Conservation (phyloP, 1,140 invertebrate genomes). For the Anoplophora glabripennis region DNA sequence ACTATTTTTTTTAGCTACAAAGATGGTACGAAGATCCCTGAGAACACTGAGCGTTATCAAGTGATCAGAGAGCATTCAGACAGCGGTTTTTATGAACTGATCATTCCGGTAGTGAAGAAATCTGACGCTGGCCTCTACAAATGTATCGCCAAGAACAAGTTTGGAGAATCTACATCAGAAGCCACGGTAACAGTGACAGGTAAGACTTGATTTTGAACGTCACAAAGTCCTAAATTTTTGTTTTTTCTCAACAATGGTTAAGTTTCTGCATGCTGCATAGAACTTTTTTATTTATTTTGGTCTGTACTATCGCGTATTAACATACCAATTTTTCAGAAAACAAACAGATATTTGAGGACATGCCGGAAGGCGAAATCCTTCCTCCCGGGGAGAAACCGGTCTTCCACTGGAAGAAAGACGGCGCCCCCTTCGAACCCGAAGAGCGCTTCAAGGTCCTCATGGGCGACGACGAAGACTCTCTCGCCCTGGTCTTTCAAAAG, state of each 20-base stretch:
- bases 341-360: slow-evolving; percentile 75
- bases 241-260: too few relatives aligned
- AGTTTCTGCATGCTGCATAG: too few relatives aligned
- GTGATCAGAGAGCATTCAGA: slow-evolving; percentile 73
- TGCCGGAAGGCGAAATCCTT: slow-evolving; percentile 63
- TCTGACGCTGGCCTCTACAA: slow-evolving; percentile 85
- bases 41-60: slow-evolving; percentile 67
- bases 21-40: slow-evolving; percentile 69
- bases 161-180: slow-evolving; percentile 73
- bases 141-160: slow-evolving; percentile 81
- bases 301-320: too few relatives aligned
- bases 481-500: slow-evolving; percentile 89
- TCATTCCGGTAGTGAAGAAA: slow-evolving; percentile 78
- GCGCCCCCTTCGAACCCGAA: slow-evolving; percentile 83
- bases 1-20: slow-evolving; percentile 67
- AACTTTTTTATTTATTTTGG: too few relatives aligned
- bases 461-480: slow-evolving; percentile 87
- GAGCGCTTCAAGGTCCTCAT: slow-evolving; percentile 92
- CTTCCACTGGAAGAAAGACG: slow-evolving; percentile 90
- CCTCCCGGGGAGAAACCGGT: slow-evolving; percentile 74
- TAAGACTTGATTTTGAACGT: slow-evolving; percentile 42
- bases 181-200: slow-evolving; percentile 77
- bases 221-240: too few relatives aligned
- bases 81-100: slow-evolving; percentile 84
- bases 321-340: slow-evolving; percentile 57